A percentile compares a stretch with the other conserved stretches of the same genome.
Evolutionary conservation across 1,140 invertebrate genomes (phyloP).

Genomic region (Ylistrum balloti): DNA sequence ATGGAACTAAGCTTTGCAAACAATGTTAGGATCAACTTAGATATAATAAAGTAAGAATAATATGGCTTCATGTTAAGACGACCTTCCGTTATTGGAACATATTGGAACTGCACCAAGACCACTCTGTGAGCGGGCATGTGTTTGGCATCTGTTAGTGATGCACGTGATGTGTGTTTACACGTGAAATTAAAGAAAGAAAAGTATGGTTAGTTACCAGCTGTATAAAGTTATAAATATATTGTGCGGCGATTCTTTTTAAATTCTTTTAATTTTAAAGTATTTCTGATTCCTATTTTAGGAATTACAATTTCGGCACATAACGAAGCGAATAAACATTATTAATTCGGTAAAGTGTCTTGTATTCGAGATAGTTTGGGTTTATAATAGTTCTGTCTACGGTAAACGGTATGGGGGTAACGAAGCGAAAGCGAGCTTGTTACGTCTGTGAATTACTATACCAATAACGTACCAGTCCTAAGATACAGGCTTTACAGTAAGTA

Average conservation of each 20-base stretch:
- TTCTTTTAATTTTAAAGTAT: not conserved
- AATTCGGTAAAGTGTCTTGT: not conserved
- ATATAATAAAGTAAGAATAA: not conserved
- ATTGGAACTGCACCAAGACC: constrained; percentile 30
- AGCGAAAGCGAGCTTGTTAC: not conserved
- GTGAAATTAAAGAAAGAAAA: not conserved
- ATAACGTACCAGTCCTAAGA: not conserved
- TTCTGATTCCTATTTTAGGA: not conserved
- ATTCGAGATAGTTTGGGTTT: not conserved
- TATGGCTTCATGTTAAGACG: not conserved
- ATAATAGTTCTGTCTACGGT: not conserved
- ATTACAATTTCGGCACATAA: not conserved
- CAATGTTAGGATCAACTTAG: not conserved
- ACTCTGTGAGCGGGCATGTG: not conserved
- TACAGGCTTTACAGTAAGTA: not conserved
- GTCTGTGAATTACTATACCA: not conserved
- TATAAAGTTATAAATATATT: not conserved
- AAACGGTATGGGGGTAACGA: not conserved
- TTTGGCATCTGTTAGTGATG: not conserved
- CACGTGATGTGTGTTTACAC: not conserved
- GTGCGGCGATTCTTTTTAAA: not conserved
- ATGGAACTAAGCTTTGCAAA: not conserved
- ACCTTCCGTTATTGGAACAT: not conserved
- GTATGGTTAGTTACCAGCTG: not conserved
- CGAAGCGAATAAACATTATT: not conserved